Evolutionary conservation across 2,888 invertebrate species (phyloP).

Genomic region (Eupithecia centaureata): DNA sequence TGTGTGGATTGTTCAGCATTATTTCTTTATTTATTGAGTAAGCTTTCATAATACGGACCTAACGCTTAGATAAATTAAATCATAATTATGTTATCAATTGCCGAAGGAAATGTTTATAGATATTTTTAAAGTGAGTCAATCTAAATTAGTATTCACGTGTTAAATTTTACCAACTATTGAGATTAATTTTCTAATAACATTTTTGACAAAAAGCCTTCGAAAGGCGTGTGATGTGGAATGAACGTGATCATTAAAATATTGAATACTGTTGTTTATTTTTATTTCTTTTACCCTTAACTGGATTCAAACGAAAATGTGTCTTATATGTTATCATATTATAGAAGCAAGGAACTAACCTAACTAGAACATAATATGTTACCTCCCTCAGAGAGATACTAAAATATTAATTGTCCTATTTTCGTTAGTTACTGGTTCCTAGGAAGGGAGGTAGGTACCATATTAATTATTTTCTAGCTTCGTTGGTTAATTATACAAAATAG

Average conservation of each 20-base stretch:
- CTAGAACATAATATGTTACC: too few species aligned
- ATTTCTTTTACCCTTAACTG: not conserved
- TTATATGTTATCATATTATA: too few species aligned
- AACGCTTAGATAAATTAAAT: not conserved
- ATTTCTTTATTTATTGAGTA: too few species aligned
- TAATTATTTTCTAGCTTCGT: too few species aligned
- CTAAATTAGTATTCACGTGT: not conserved
- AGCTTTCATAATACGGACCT: not conserved
- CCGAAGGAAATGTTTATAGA: not conserved
- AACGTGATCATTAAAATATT: conserved; percentile 71
- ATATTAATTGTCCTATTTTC: too few species aligned
- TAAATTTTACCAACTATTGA: not conserved
- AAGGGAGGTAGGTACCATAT: too few species aligned
- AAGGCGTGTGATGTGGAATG: conserved; percentile 73
- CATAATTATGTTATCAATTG: not conserved
- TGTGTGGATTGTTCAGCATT: too few species aligned
- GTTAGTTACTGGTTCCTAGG: too few species aligned
- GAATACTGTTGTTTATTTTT: conserved; percentile 58
- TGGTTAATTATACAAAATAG: too few species aligned
- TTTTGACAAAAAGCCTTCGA: conserved; percentile 54
- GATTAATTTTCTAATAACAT: conserved; percentile 19
- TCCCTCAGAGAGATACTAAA: too few species aligned
- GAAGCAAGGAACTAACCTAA: too few species aligned
- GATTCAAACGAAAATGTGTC: too few species aligned
- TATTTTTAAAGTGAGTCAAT: not conserved